Conservation (phyloP, 2,113 vertebrate species). For the Pantherophis guttatus region DNA sequence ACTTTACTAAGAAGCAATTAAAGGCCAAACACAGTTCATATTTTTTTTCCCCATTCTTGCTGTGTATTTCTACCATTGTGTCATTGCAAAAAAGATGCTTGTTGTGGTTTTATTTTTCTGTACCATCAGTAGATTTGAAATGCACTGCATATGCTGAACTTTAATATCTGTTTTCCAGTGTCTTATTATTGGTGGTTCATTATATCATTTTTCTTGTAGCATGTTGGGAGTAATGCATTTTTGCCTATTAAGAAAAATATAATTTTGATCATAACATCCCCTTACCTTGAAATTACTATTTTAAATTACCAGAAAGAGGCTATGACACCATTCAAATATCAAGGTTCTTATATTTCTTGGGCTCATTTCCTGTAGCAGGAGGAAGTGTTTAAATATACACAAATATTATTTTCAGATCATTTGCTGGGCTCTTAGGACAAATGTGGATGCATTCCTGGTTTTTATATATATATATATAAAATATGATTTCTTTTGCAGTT, state of each 20-base stretch:
- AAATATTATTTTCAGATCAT: constrained; percentile 66
- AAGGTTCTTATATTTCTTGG: constrained; percentile 59
- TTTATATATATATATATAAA: constrained; percentile 40
- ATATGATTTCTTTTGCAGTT: constrained; percentile 76
- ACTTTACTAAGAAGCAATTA: constrained; percentile 56
- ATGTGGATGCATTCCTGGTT: constrained; percentile 73
- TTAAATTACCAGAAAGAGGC: constrained; percentile 70
- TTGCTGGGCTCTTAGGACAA: constrained; percentile 69
- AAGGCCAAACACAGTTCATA: constrained; percentile 71
- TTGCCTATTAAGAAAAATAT: constrained; percentile 66
- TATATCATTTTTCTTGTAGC: constrained; percentile 62
- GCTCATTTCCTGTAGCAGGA: constrained; percentile 62
- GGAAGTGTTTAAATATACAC: constrained; percentile 62
- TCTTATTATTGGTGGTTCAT: constrained; percentile 66
- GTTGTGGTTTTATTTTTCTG: constrained; percentile 66
- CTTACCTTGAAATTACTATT: constrained; percentile 61
- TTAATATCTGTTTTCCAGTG: constrained; percentile 59
- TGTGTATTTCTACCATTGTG: constrained; percentile 53
- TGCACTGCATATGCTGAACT: constrained; percentile 64
- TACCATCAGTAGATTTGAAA: constrained; percentile 72
- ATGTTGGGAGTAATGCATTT: constrained; percentile 64
- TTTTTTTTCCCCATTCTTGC: constrained; percentile 64
- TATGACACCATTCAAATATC: constrained; percentile 68
- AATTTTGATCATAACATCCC: constrained; percentile 63
- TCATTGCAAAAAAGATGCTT: constrained; percentile 69